phyloP scores from a whole-genome alignment of 2,888 invertebrate species.

The Adelphocoris suturalis region DNA sequence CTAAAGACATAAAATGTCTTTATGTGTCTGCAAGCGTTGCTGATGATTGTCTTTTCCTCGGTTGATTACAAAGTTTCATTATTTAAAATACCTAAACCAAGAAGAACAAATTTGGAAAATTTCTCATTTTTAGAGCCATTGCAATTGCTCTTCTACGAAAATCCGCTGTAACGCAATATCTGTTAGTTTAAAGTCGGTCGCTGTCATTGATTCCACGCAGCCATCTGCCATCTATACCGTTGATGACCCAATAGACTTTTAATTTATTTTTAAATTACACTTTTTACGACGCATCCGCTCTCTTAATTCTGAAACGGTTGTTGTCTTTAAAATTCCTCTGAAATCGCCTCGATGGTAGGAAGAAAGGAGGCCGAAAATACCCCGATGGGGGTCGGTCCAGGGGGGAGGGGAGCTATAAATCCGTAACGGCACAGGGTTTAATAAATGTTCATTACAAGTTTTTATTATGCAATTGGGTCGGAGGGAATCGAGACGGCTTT shows the following conservation, averaged over 20 bases:
- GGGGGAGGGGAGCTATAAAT: slow-evolving; percentile 32
- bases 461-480: slow-evolving; percentile 62
- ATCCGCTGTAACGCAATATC: too few species aligned
- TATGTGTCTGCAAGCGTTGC: too few species aligned
- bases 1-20: too few species aligned
- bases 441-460: slow-evolving; percentile 67
- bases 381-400: background rate
- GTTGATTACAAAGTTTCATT: too few species aligned
- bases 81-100: too few species aligned
- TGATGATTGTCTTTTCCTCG: too few species aligned
- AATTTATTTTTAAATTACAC: slow-evolving; percentile 20
- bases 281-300: slow-evolving; percentile 1
- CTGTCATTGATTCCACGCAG: too few species aligned
- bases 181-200: too few species aligned
- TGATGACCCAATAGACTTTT: slow-evolving; percentile 13
- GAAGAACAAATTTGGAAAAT: too few species aligned
- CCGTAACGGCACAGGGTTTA: slow-evolving; percentile 37
- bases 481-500: slow-evolving; percentile 22
- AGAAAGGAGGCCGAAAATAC: background rate
- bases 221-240: too few species aligned
- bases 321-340: background rate
- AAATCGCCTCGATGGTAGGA: background rate
- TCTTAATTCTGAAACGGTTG: background rate
- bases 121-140: too few species aligned
- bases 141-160: too few species aligned